A percentile compares a stretch with the other conserved stretches of the same genome.
Evolutionary conservation across 2,113 vertebrate species (phyloP).

Genomic region (Oxyruncus cristatus): DNA sequence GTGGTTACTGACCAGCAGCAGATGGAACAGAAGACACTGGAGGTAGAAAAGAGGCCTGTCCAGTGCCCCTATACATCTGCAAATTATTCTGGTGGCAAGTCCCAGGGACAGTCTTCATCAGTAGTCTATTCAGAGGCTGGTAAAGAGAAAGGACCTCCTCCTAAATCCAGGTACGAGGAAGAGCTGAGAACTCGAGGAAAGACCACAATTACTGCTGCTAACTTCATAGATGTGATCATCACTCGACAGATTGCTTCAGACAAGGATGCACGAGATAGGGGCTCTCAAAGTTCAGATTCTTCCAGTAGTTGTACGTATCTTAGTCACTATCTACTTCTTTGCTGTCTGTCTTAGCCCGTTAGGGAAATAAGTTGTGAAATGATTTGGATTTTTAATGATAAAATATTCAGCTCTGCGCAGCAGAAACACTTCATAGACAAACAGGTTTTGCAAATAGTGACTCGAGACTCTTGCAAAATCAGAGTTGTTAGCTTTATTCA

Average conservation of each 20-base stretch:
- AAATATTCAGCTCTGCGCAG: neutral
- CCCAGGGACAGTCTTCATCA: conserved; percentile 77
- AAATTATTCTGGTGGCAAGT: conserved; percentile 81
- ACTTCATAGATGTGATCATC: conserved; percentile 99
- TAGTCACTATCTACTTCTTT: conserved; percentile 39
- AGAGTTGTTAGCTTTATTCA: neutral
- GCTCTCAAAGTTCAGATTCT: conserved; percentile 95
- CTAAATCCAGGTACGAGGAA: conserved; percentile 95
- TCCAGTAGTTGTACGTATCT: conserved; percentile 91
- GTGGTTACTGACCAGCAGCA: conserved; percentile 79
- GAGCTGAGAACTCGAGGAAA: conserved; percentile 95
- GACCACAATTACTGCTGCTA: conserved; percentile 97
- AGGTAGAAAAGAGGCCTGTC: conserved; percentile 81
- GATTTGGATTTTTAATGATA: neutral
- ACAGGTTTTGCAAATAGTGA: neutral
- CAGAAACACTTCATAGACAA: neutral
- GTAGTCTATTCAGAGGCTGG: conserved; percentile 83
- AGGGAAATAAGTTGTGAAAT: conserved; percentile 2
- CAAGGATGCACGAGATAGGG: conserved; percentile 91
- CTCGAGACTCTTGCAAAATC: neutral
- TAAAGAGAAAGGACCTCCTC: conserved; percentile 91
- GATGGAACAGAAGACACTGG: conserved; percentile 75
- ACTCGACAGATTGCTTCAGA: conserved; percentile 96
- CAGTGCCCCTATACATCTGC: conserved; percentile 79
- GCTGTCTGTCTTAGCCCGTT: conserved; percentile 31